Evolutionary conservation across 2,888 invertebrate genomes (phyloP), one percentile per base, ranked within the genome.

Genomic region (Onchidella celtica): DNA sequence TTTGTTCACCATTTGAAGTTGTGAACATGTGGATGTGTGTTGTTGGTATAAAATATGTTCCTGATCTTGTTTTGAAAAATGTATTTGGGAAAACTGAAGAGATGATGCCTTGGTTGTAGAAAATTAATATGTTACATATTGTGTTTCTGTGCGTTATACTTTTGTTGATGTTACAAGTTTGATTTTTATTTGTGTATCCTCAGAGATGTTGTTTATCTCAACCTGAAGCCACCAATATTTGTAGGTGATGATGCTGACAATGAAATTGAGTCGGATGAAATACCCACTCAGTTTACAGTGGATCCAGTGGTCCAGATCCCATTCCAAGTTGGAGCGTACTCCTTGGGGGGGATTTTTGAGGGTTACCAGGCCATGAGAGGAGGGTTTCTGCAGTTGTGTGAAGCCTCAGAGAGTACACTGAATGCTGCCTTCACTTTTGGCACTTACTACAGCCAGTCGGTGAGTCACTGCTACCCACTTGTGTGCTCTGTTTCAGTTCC

Each of bases 361-460:
- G 93, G 93, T 3, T 83, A 90, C 24, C 76, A 81, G 6, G 82
- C 85, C 11, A 88, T 90, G 1, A 86, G 86, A 0, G 90, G 89
- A 36, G 93, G 93, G 0, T 80, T 88, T 32, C 83, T 94, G 27
- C 94, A 94, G 86, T 88, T 94, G 27, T 94, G 94, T 87, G 85
- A 88, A 2, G 89, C 88, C 69, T 87, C 89, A 0, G 85, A 87
- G 11, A 83, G 83, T 11, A 83, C 85, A 38, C 84, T 91, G 47
- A 88, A 93, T 87, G 91, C 93, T 36, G 93, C 93, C 3, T 93
- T 87, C 82, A 84, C 84, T 27, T 93, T 94, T 87, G 94, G 94
- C 24, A 92, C 93, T 14, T 86, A 88, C 24, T 94, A 92, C 84
- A 81, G 79, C 17, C 89, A 90, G 65, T 84, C 86, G 29, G 92